These are phyloP conservation scores for Pyxicephalus adspersus DNA, from an alignment of 2,113 vertebrate species.

Conservation along the genomic window DNA sequence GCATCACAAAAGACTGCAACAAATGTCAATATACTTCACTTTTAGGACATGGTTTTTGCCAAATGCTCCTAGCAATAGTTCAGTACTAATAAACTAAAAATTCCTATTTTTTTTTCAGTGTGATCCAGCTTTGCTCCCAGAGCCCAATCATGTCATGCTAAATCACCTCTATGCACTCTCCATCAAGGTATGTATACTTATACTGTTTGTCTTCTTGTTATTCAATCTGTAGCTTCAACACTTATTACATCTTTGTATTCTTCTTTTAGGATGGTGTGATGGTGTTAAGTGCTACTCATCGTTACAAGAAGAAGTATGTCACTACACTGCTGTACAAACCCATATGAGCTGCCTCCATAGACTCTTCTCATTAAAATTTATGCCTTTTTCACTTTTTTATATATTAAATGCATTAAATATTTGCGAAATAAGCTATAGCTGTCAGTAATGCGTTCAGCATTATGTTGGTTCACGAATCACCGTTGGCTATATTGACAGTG, in stretches of 20 bases:
- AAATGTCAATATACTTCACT: too few species aligned
- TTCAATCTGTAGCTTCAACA: neutral
- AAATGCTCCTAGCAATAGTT: neutral
- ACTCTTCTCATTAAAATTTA: conserved; percentile 7
- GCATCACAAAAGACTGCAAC: too few species aligned
- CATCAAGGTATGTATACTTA: conserved; percentile 81
- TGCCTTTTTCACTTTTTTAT: conserved; percentile 31
- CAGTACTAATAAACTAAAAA: too few species aligned
- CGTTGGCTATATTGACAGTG: conserved; percentile 5
- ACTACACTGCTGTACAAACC: conserved; percentile 97
- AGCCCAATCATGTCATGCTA: conserved; percentile 97
- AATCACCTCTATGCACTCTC: conserved; percentile 97
- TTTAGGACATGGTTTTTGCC: too few species aligned
- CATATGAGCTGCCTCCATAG: conserved; percentile 72
- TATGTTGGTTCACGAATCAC: neutral
- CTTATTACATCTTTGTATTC: conserved; percentile 32
- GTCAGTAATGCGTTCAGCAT: conserved; percentile 31
- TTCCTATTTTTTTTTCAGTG: conserved; percentile 74
- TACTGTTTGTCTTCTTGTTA: neutral
- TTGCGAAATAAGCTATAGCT: conserved; percentile 30
- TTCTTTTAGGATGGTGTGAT: conserved; percentile 91
- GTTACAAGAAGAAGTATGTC: conserved; percentile 98
- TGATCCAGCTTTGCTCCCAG: conserved; percentile 94
- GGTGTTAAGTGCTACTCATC: conserved; percentile 96
- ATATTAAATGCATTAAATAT: conserved; percentile 42